Evolutionary conservation across 2,113 vertebrate species (phyloP), one percentile per base, ranked within the genome.

Genomic region (Calidris pygmaea): DNA sequence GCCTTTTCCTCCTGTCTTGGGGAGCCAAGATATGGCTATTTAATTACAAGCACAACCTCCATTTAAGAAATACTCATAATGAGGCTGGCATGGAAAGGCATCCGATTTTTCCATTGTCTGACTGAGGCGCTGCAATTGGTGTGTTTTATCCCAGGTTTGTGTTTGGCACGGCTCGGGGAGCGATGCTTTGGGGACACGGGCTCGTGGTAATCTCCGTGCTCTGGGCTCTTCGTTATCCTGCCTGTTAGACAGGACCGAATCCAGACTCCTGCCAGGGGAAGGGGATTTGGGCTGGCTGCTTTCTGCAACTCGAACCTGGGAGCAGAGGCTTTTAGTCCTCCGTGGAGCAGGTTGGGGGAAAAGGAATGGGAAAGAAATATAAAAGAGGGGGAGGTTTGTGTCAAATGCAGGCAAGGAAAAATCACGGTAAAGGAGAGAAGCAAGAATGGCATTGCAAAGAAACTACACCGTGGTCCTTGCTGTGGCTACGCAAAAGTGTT

Each of bases 21-120:
- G 59, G 67, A 96, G 96, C 96, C 95, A 96, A 96, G 80, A 82
- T 86, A 75, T 21, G 48, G 74, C 84, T 96, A 90, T 95, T 96
- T 97, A 96, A 95, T 94, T 87, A 78, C 84, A 95, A 97, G 89
- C 85, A 96, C 76, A 95, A 80, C 75, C 87, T 93, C 77, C 30
- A 35, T 90, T 91, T 90, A 94, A 95, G 92, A 88, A 91, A 50
- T 23, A 72, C 89, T 96, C 0, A 0, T 95, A 97, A 95, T 34
- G 78, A 91, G 87, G 48, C 79, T 87, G 85, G 62, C 0, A 21
- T 89, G 58, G 90, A 94, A 97, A 95, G 30, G 53, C 66, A 91
- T 82, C 91, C 77, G 14, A 76, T 43, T 93, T 97, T 96, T 85
- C 81, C 90, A 39, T 89, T 96, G 92, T 78, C 91, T 95, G 96